phyloP scores from a whole-genome alignment of 2,113 vertebrate species.

The Baryphthengus martii region DNA sequence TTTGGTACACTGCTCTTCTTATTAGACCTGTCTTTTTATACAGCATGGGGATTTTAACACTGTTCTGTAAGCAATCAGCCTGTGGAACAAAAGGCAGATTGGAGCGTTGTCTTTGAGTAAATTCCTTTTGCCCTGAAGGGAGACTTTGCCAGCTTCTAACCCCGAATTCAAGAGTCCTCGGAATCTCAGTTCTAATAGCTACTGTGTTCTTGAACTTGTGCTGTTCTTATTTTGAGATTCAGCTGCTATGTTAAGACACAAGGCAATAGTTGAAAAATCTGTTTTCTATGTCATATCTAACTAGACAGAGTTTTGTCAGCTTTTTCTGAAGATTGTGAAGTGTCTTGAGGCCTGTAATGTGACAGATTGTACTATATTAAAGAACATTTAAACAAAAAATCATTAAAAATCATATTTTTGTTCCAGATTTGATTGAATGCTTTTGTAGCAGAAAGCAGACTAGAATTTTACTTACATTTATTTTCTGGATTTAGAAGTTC shows the following conservation, averaged over 20 bases:
- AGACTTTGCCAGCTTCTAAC: neutral
- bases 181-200: neutral
- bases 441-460: conserved; percentile 13
- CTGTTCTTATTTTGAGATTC: neutral
- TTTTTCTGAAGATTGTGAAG: conserved; percentile 13
- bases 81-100: neutral
- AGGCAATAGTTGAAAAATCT: conserved; percentile 1
- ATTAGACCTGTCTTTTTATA: neutral
- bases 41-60: neutral
- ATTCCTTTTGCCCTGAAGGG: neutral
- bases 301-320: conserved; percentile 9
- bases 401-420: neutral
- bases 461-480: conserved; percentile 2
- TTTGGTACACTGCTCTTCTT: neutral
- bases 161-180: neutral
- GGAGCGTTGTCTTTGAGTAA: neutral
- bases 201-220: neutral
- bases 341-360: conserved; percentile 8
- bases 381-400: neutral
- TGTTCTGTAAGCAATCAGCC: neutral
- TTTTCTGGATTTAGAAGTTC: conserved; percentile 8
- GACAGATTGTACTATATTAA: conserved; percentile 33
- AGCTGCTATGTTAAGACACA: neutral
- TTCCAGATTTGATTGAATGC: neutral
- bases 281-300: neutral